A percentile compares a stretch with the other conserved stretches of the same genome.
Conservation (phyloP, 2,797 vertebrate genomes). For the Diplodus puntazzo region DNA sequence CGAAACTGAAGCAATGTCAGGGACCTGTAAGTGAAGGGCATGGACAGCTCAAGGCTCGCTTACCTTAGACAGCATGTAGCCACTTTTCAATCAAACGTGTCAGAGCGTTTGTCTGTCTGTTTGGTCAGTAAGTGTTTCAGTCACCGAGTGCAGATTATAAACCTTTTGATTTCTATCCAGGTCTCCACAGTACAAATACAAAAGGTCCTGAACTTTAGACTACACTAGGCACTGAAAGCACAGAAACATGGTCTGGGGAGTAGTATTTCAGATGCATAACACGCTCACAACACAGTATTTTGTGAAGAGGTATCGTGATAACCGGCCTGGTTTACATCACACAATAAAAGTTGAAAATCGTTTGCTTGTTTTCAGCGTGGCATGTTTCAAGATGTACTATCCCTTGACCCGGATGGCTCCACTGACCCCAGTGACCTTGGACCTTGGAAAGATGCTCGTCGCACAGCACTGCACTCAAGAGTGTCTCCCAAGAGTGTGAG, state of each 20-base stretch:
- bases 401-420: conserved; percentile 75
- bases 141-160: conserved; percentile 68
- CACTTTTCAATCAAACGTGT: conserved; percentile 77
- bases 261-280: conserved; percentile 78
- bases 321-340: conserved; percentile 1
- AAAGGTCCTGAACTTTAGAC: conserved; percentile 69
- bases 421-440: conserved; percentile 77
- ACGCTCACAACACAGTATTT: conserved; percentile 57
- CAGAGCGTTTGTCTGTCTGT: conserved; percentile 67
- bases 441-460: conserved; percentile 63
- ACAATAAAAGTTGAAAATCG: neutral
- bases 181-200: conserved; percentile 60
- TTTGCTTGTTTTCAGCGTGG: conserved; percentile 62
- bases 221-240: conserved; percentile 81
- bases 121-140: conserved; percentile 75
- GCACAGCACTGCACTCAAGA: conserved; percentile 52
- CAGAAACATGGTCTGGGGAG: conserved; percentile 71
- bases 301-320: conserved; percentile 15
- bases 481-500: conserved; percentile 10
- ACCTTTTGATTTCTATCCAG: conserved; percentile 57
- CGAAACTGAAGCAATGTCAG: conserved; percentile 66
- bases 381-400: conserved; percentile 77
- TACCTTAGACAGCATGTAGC: conserved; percentile 78
- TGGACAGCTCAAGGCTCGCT: conserved; percentile 72
- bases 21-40: conserved; percentile 60